Conservation (phyloP, 30 jellyfish, hydroid and myxozoan species). For the Turritopsis rubra region DNA sequence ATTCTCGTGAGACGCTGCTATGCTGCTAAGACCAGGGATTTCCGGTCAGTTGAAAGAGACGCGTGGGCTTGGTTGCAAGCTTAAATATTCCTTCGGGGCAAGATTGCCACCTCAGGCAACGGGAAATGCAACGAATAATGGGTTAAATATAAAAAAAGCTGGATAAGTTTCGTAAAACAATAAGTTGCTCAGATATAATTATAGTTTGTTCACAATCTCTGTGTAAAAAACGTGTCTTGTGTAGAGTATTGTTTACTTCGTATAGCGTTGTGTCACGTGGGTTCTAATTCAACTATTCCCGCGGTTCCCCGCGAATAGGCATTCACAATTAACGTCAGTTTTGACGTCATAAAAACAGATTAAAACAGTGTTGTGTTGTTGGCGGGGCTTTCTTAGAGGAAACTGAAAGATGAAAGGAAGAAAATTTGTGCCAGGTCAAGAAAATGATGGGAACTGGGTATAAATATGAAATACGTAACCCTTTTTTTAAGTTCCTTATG, state of each 20-base stretch:
- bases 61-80: neutral
- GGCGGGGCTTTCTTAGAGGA: neutral
- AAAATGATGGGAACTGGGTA: constrained; percentile 7
- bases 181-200: neutral
- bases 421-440: neutral
- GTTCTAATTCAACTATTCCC: neutral
- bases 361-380: constrained; percentile 4
- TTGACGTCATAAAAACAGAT: neutral
- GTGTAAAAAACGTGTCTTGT: neutral
- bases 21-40: no score
- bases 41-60: neutral
- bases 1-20: constrained; percentile 8
- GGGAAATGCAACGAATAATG: neutral
- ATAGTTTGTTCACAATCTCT: neutral
- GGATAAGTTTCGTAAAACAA: neutral
- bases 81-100: neutral
- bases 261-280: constrained; percentile 19
- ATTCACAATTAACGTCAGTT: neutral
- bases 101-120: neutral
- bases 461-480: no score
- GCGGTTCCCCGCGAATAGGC: neutral
- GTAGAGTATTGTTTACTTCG: neutral
- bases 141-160: neutral
- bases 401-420: neutral
- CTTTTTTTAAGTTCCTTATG: no score